Evolutionary conservation across 2,113 vertebrate species (phyloP), one percentile per base, ranked within the genome.

Genomic region (Chamaea fasciata): DNA sequence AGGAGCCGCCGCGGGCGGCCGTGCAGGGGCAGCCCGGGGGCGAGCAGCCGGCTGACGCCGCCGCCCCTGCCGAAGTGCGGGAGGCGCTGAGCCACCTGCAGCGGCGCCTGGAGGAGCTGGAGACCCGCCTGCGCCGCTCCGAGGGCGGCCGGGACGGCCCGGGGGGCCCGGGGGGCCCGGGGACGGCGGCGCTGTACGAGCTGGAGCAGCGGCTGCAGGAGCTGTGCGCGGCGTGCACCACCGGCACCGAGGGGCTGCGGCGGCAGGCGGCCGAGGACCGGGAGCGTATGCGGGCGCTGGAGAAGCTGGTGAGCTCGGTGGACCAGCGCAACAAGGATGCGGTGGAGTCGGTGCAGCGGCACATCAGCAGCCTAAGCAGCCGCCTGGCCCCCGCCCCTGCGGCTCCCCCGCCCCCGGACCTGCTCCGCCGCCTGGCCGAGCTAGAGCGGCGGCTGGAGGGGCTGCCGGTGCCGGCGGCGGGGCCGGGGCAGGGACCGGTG

Each of bases 71-170:
- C 1, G 98, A 98, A 14, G 98, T 99, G 97, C 99, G 98, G 9
- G 98, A 99, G 67, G 99, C 98, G 50, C 98, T 99, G 92, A 98
- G 92, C 47, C 98, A 95, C 89, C 98, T 99, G 69, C 99, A 99
- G 96, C 98, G 85, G 70, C 99, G 98, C 50, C 97, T 99, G 95
- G 98, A 99, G 88, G 98, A 98, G n/a, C 98, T 99, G 39, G 99
- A 99, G 89, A 98, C 97, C 95, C 98, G 98, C 11, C 98, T 99
- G 39, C 98, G 97, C 26, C 80, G 83, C 98, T 97, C 39, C 98
- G 99, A 99, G 90, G 96, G 97, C 46, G 95, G 83, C 82, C 98
- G 98, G 71, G 98, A 98, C 97, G n/a, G n/a, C n/a, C n/a, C n/a
- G n/a, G n/a, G n/a, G n/a, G 96, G 23, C 71, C 82, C 8, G 59